Evolutionary conservation across 2,888 invertebrate species (phyloP).

Genomic region (Drosophila parthenogenetica): DNA sequence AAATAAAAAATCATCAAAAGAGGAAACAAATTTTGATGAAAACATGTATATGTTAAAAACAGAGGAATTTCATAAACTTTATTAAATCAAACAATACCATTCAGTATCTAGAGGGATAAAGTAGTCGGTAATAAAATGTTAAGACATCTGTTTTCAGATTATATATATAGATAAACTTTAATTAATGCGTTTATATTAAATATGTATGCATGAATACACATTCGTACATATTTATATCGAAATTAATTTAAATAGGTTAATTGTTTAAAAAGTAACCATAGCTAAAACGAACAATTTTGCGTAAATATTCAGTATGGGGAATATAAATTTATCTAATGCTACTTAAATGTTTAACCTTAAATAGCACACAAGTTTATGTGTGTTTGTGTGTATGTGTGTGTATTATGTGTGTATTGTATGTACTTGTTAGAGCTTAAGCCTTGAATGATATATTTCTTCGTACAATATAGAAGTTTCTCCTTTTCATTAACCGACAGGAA

Average conservation of each 20-base stretch:
- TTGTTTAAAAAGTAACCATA: constrained; percentile 23
- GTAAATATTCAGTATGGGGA: constrained; percentile 15
- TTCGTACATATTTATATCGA: constrained; percentile 23
- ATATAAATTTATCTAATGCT: constrained; percentile 19
- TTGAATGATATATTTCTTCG: constrained; percentile 7
- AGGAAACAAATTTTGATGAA: too few species aligned
- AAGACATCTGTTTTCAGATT: not conserved
- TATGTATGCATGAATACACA: constrained; percentile 14
- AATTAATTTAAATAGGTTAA: constrained; percentile 19
- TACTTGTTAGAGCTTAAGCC: constrained; percentile 8
- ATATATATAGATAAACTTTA: constrained; percentile 21
- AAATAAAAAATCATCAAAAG: too few species aligned
- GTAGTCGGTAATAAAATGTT: not conserved
- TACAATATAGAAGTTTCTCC: not conserved
- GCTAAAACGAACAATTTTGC: constrained; percentile 16
- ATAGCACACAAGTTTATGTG: not conserved
- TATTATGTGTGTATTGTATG: too few species aligned
- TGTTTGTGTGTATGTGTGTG: too few species aligned
- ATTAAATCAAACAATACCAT: too few species aligned
- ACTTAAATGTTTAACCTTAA: constrained; percentile 9
- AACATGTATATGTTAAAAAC: too few species aligned
- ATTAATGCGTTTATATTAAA: constrained; percentile 18
- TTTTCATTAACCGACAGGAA: not conserved
- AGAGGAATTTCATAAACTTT: too few species aligned
- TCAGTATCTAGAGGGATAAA: not conserved